Conservation (phyloP, 2,888 invertebrate genomes). For the Cephus pygmeus region DNA sequence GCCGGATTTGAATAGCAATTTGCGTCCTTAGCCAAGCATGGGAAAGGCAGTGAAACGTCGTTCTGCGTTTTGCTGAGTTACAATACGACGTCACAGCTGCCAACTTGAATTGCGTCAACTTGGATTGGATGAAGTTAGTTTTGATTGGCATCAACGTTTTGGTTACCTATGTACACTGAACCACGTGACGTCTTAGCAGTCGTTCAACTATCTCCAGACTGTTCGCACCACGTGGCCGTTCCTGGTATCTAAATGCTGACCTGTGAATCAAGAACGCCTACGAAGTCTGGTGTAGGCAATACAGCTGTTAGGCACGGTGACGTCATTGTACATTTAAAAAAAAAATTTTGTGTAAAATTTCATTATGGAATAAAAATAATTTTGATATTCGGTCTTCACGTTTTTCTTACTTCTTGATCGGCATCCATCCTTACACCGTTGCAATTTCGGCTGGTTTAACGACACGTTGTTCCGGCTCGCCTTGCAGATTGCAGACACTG, state of each 20-base stretch:
- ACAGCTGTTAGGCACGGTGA: too few species aligned
- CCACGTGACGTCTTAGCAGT: neutral
- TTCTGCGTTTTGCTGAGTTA: conserved; percentile 34
- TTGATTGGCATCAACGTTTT: conserved; percentile 46
- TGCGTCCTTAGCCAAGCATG: conserved; percentile 15
- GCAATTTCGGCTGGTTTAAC: neutral
- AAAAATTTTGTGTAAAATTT: neutral
- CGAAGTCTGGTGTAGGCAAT: too few species aligned
- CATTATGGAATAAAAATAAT: neutral
- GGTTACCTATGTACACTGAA: neutral
- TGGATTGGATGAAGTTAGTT: conserved; percentile 50
- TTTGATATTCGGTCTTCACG: neutral
- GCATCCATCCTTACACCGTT: neutral
- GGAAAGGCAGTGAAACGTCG: conserved; percentile 12
- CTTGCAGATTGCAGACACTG: neutral
- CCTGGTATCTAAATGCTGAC: neutral
- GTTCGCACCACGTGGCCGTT: neutral
- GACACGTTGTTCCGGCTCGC: neutral
- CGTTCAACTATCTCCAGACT: neutral
- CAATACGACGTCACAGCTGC: conserved; percentile 41
- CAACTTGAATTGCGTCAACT: conserved; percentile 43
- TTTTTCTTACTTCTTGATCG: neutral
- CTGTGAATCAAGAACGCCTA: too few species aligned
- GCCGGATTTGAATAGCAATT: neutral
- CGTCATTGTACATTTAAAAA: neutral